Conservation (phyloP, 2,888 invertebrate species). For the Drosophila anomelani region DNA sequence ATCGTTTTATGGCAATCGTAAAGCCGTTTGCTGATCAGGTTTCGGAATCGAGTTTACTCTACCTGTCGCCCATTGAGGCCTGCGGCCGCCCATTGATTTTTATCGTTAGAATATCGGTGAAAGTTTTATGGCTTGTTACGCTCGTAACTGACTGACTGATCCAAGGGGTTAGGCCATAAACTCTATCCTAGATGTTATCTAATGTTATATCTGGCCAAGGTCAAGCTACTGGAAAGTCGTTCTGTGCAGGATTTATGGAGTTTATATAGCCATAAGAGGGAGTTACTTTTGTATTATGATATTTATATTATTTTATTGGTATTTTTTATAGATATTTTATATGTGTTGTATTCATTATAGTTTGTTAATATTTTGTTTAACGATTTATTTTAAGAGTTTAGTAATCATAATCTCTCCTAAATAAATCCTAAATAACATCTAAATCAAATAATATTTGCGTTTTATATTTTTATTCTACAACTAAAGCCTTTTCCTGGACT, state of each 20-base stretch:
- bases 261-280: not conserved
- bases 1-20: slow-evolving; percentile 63
- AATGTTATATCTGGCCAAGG: slow-evolving; percentile 5
- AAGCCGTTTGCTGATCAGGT: slow-evolving; percentile 47
- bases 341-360: not conserved
- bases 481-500: not conserved
- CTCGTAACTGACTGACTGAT: slow-evolving; percentile 36
- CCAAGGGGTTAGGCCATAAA: slow-evolving; percentile 4
- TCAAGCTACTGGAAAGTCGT: not conserved
- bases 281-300: not conserved
- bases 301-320: not conserved
- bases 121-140: slow-evolving; percentile 71
- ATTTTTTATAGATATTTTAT: too few species aligned
- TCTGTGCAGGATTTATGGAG: not conserved
- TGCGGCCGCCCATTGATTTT: slow-evolving; percentile 62
- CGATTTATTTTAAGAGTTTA: not conserved
- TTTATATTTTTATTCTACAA: not conserved
- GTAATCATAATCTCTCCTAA: fast-evolving
- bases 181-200: slow-evolving; percentile 43
- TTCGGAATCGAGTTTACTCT: slow-evolving; percentile 25
- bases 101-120: slow-evolving; percentile 70
- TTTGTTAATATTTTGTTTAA: not conserved
- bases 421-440: not conserved
- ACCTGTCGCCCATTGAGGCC: slow-evolving; percentile 36
- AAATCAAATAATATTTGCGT: not conserved